Evolutionary conservation across 2,888 invertebrate genomes (phyloP).

Genomic region (Eupelmus urozonus): DNA sequence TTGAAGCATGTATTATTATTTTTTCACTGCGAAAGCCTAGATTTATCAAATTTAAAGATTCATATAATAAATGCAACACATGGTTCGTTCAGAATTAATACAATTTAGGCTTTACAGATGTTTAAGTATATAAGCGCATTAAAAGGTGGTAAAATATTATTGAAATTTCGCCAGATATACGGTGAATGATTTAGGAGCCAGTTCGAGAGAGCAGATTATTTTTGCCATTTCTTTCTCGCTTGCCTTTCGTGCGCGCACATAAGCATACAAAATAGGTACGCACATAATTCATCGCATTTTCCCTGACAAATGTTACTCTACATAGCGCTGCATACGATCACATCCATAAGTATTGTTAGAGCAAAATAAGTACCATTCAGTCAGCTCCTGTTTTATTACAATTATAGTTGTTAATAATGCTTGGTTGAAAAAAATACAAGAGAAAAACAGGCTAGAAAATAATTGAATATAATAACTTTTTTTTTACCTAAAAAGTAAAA

Average conservation of each 20-base stretch:
- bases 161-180: conserved; percentile 3
- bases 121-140: conserved; percentile 35
- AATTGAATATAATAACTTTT: not conserved
- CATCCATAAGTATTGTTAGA: conserved; percentile 37
- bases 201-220: conserved; percentile 29
- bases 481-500: not conserved
- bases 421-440: not conserved
- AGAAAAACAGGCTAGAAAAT: too few relatives aligned
- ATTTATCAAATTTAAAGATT: conserved; percentile 16
- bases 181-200: not conserved
- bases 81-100: conserved; percentile 6
- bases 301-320: conserved; percentile 42
- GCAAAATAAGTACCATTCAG: conserved; percentile 27
- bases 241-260: not conserved
- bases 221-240: conserved; percentile 16
- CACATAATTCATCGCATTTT: conserved; percentile 38
- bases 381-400: conserved; percentile 18
- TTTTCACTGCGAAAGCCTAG: not conserved
- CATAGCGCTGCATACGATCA: conserved; percentile 13
- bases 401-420: too few relatives aligned
- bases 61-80: not conserved
- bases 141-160: conserved; percentile 33
- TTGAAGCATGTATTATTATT: conserved; percentile 13
- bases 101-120: not conserved
- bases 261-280: conserved; percentile 30